These are phyloP conservation scores for Anoplolepis gracilipes DNA, from an alignment of 1,140 invertebrate species.

Conservation along the genomic window DNA sequence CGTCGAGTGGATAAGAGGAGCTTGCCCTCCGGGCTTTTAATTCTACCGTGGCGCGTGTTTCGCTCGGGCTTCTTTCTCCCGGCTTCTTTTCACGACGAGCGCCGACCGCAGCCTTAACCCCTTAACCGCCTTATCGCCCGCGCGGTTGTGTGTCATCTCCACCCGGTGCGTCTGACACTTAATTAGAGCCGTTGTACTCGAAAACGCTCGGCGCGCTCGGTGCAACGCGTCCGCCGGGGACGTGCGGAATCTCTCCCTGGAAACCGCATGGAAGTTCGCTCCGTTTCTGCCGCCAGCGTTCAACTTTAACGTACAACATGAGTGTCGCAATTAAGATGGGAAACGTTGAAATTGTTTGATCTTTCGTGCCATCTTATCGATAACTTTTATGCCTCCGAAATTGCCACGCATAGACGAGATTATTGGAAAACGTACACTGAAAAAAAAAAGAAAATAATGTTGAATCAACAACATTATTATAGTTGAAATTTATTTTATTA, in stretches of 20 bases:
- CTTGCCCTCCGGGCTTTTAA: slow-evolving; percentile 74
- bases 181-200: slow-evolving; percentile 72
- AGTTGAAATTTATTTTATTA: no score
- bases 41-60: slow-evolving; percentile 65
- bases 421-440: no score
- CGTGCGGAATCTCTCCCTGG: slow-evolving; percentile 30
- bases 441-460: no score
- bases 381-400: background rate
- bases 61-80: slow-evolving; percentile 54
- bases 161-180: slow-evolving; percentile 72
- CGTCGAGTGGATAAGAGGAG: slow-evolving; percentile 74
- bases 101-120: slow-evolving; percentile 70
- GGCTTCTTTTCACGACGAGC: slow-evolving; percentile 42
- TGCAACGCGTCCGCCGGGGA: slow-evolving; percentile 29
- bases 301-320: slow-evolving; percentile 23
- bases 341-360: slow-evolving; percentile 11
- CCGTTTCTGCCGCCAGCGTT: background rate
- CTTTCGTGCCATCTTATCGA: background rate
- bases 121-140: slow-evolving; percentile 74
- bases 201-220: slow-evolving; percentile 57
- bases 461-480: no score
- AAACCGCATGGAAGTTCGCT: slow-evolving; percentile 40
- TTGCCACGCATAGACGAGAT: background rate
- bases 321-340: background rate
- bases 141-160: slow-evolving; percentile 64